Conservation (phyloP, 1,140 invertebrate genomes). For the Propsilocerus akamusi region DNA sequence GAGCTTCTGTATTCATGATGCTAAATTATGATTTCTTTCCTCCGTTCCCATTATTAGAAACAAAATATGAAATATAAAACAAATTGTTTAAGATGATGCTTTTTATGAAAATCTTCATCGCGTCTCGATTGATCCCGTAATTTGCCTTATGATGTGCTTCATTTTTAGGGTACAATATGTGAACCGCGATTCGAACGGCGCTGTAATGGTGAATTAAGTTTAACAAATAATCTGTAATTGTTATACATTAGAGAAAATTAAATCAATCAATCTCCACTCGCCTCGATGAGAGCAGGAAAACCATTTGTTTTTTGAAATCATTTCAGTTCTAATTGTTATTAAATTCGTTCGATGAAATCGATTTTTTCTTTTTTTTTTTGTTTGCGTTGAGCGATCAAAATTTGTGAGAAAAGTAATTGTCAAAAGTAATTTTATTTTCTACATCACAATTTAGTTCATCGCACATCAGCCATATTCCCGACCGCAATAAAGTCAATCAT, state of each 20-base stretch:
- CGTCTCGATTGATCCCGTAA: too few species aligned
- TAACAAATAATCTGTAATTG: conserved; percentile 2
- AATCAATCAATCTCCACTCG: conserved; percentile 2
- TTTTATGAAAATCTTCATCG: background rate
- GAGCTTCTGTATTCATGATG: background rate
- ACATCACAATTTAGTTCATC: background rate
- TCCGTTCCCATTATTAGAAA: conserved; percentile 3
- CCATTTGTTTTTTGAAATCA: background rate
- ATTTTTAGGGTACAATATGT: background rate
- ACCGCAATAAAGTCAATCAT: background rate
- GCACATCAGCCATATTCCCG: background rate
- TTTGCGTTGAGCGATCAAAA: background rate
- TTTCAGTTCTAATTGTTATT: conserved; percentile 1
- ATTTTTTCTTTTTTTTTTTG: background rate
- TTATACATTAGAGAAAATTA: conserved; percentile 4
- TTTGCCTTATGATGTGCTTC: background rate
- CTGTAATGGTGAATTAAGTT: background rate
- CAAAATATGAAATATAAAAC: too few species aligned
- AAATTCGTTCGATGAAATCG: too few species aligned
- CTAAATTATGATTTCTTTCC: background rate
- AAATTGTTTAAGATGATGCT: background rate
- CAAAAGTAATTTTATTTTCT: background rate
- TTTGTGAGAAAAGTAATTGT: background rate
- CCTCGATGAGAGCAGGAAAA: background rate
- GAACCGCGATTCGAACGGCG: background rate